Percentiles rank a stretch among this genome's conserved stretches.
These are phyloP conservation scores for Chelonia mydas DNA, from an alignment of 2,797 vertebrate species.

Conservation along the genomic window DNA sequence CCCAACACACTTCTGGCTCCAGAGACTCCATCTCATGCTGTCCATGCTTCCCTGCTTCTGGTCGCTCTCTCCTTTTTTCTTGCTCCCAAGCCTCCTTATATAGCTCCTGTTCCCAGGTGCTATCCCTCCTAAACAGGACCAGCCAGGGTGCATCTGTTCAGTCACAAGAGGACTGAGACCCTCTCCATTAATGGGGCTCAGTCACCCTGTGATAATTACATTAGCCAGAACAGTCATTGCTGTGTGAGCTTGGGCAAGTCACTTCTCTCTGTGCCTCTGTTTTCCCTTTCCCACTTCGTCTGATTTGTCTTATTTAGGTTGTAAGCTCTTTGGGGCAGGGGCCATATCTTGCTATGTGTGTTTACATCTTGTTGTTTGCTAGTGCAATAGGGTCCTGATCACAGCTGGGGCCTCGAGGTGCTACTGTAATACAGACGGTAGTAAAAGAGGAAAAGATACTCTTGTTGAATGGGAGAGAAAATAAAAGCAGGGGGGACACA, in stretches of 20 bases:
- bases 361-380: not conserved
- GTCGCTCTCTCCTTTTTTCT: not conserved
- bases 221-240: not conserved
- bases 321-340: not conserved
- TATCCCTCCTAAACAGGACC: not conserved
- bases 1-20: not conserved
- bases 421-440: not conserved
- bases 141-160: not conserved
- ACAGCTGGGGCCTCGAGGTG: not conserved
- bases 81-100: not conserved
- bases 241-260: not conserved
- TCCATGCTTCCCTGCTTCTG: not conserved
- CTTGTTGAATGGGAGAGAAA: not conserved
- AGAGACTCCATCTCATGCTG: not conserved
- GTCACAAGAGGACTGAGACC: not conserved
- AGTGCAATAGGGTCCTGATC: not conserved
- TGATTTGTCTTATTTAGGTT: not conserved
- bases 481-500: not conserved
- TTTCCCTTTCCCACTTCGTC: not conserved
- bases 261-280: not conserved
- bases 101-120: not conserved
- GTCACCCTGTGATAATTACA: not conserved
- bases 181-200: not conserved
- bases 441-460: not conserved
- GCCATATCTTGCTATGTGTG: not conserved